These are phyloP conservation scores for Cheilosia pagana DNA, from an alignment of 2,888 invertebrate genomes.

Conservation along the genomic window DNA sequence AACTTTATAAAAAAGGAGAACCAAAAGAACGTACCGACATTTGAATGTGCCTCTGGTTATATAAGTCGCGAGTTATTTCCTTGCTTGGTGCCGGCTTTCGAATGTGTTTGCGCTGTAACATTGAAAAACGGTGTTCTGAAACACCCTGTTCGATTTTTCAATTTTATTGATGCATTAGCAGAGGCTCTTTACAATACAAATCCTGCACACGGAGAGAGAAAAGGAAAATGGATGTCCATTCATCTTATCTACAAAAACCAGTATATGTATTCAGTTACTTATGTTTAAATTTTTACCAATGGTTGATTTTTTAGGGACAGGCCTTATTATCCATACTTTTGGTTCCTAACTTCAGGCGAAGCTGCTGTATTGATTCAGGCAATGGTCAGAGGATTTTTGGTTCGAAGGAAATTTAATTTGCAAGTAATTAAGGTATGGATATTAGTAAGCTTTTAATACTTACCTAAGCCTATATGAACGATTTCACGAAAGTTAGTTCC, in stretches of 20 bases:
- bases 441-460: not conserved
- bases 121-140: not conserved
- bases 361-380: constrained; percentile 29
- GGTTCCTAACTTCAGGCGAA: constrained; percentile 26
- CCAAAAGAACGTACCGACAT: not conserved
- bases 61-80: not conserved
- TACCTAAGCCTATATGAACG: no score
- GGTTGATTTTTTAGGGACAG: constrained; percentile 8
- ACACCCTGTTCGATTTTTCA: not conserved
- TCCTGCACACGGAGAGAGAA: not conserved
- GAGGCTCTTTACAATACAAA: not conserved
- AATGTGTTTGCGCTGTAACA: not conserved
- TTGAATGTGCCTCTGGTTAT: not conserved
- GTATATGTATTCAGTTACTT: not conserved
- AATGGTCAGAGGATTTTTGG: not conserved
- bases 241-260: not conserved
- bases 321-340: constrained; percentile 43
- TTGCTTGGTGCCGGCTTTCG: not conserved
- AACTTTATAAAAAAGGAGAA: not conserved
- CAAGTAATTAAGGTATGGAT: not conserved
- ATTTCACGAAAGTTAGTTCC: no score
- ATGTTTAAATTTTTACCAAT: not conserved
- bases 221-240: not conserved
- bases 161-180: not conserved
- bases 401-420: not conserved